A percentile compares a stretch with the other conserved stretches of the same genome.
phyloP scores from a whole-genome alignment of 2,888 invertebrate species.

The Amphipyra berbera region DNA sequence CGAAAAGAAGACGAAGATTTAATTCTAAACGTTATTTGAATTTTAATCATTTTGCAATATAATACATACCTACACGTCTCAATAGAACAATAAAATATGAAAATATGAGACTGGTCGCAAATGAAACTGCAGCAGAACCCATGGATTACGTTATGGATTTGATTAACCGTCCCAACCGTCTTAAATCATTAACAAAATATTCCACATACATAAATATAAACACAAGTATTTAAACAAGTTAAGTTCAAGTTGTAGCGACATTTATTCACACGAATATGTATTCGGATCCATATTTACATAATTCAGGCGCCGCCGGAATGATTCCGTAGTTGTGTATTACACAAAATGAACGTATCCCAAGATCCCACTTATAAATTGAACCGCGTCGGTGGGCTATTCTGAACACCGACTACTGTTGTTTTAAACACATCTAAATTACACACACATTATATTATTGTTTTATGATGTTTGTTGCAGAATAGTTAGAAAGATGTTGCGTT shows the following conservation, averaged over 20 bases:
- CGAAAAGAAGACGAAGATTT: no score
- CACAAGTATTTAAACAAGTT: conserved; percentile 41
- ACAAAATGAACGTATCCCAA: conserved; percentile 89
- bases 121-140: no score
- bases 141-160: neutral
- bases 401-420: conserved; percentile 35
- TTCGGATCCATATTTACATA: conserved; percentile 81
- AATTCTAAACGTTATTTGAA: no score
- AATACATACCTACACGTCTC: no score
- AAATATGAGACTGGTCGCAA: no score
- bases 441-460: neutral
- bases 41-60: no score
- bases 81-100: no score
- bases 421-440: conserved; percentile 22
- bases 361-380: conserved; percentile 89
- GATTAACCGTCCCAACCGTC: neutral
- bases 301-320: conserved; percentile 79
- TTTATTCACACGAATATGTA: conserved; percentile 68
- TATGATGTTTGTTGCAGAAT: neutral
- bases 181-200: conserved; percentile 6
- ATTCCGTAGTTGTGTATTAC: conserved; percentile 84
- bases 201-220: conserved; percentile 38
- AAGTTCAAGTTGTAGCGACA: conserved; percentile 56
- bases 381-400: conserved; percentile 79
- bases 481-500: neutral